Evolutionary conservation across 2,888 invertebrate species (phyloP), one percentile per base, ranked within the genome.

Genomic region (Heteromurus nitidus): DNA sequence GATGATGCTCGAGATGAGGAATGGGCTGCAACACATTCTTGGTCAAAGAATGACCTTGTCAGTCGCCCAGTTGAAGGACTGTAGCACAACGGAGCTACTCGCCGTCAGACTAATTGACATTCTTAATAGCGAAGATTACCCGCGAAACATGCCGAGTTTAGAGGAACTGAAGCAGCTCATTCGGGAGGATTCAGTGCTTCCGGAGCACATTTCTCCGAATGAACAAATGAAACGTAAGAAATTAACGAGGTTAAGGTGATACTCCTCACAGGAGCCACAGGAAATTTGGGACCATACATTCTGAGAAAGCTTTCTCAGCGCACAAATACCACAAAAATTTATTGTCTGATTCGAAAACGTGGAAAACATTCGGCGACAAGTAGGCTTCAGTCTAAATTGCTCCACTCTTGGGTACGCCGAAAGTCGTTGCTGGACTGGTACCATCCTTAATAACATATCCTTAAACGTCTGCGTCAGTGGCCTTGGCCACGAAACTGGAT

Each of bases 1-100:
- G 26, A 75, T 84, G 80, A 72, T 80, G 76, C 36, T 84, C 1
- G 84, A 84, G 36, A 31, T 84, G 68, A 79, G 72, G 44, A 84
- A 84, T 60, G 26, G 31, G 9, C 5, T 84, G n/a, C 84, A 84
- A 53, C 64, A 70, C 20, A 20, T 74, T 13, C 44, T 84, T 13
- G 80, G 84, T 3, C 2, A 18, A 3, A 36, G 84, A 13, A 62
- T 84, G 42, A 72, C n/a, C n/a, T n/a, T n/a, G n/a, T n/a, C n/a
- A n/a, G n/a, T n/a, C n/a, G n/a, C n/a, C n/a, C n/a, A n/a, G n/a
- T n/a, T n/a, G n/a, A n/a, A n/a, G n/a, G 84, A 80, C n/a, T 82
- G 82, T 26, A 84, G n/a, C n/a, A n/a, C n/a, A n/a, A n/a, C n/a
- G n/a, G n/a, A n/a, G n/a, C n/a, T n/a, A n/a, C n/a, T n/a, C n/a